Evolutionary conservation across 2,888 invertebrate species (phyloP).

Genomic region (Frankliniella intonsa): DNA sequence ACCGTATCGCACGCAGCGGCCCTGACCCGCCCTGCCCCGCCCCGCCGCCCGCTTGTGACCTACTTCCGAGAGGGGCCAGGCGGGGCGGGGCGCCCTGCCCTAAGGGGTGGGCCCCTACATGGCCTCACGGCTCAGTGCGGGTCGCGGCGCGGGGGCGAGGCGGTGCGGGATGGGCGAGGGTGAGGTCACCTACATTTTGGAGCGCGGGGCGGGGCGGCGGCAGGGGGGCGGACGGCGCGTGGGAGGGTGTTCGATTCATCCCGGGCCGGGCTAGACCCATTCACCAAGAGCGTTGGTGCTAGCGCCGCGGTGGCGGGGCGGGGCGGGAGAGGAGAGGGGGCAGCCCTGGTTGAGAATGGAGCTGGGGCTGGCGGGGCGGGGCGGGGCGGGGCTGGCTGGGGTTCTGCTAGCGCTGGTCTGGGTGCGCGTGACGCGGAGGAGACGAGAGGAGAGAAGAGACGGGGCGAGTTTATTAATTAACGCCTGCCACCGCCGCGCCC

Average conservation of each 20-base stretch:
- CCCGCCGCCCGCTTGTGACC: background rate
- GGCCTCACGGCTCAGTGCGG: background rate
- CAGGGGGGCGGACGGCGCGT: constrained; percentile 28
- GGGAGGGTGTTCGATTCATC: constrained; percentile 24
- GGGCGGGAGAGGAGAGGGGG: background rate
- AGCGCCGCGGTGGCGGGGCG: background rate
- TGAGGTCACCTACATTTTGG: constrained; percentile 28
- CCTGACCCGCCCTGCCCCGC: background rate
- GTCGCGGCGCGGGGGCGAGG: background rate
- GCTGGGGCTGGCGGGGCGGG: background rate
- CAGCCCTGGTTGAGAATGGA: background rate
- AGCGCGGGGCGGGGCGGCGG: constrained; percentile 37
- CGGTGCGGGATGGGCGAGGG: background rate
- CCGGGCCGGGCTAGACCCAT: background rate
- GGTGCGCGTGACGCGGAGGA: too few species aligned
- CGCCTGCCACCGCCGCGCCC: background rate
- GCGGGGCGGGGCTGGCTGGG: background rate
- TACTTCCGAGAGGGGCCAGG: background rate
- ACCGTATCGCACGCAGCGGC: constrained; percentile 12
- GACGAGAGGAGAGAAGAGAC: too few species aligned
- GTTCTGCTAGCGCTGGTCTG: too few species aligned
- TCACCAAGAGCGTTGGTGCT: background rate
- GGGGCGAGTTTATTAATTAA: background rate
- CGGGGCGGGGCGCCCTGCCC: too few species aligned
- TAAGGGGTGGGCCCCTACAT: too few species aligned